Evolutionary conservation across 2,113 vertebrate genomes (phyloP), one percentile per base, ranked within the genome.

Genomic region (Albula glossodonta): DNA sequence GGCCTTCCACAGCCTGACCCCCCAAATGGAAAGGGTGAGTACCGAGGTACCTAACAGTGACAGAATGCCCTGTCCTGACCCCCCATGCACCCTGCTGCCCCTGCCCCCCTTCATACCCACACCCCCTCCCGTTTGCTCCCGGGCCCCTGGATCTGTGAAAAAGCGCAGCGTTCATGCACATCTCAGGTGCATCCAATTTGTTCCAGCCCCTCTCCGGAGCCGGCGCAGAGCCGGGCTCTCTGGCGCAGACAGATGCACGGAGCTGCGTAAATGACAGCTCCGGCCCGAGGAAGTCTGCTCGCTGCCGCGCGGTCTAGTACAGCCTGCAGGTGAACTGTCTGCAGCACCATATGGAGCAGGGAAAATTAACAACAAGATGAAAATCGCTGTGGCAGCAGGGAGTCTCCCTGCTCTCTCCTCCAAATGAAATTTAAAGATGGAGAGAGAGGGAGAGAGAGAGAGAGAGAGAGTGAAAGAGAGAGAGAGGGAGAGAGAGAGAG

Each of bases 351-450:
- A 99, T 99, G 98, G 98, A 98, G 98, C 96, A 94, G 96, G 97
- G 98, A 98, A 99, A 99, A 99, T 99, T 99, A 99, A 99, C 98
- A 99, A 97, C 96, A 96, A 98, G 97, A 98, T 97, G 97, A 97
- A 98, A 98, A 99, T 98, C 97, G 96, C 97, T 95, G 93, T 94
- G 96, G 95, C 98, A 98, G 98, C 96, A 83, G 97, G 98, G 96
- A 97, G 97, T 89, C 96, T 87, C 94, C 94, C 95, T 96, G 94
- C 96, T 96, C 96, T 96, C 92, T 94, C 92, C 93, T 94, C 94
- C 94, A 95, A 96, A 95, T 95, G 96, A 97, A 97, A 97, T 96
- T 97, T 97, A 97, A 97, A 98, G 96, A 98, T 96, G 96, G 96
- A 96, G 97, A 95, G 96, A 96, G 97, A 97, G 92, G 91, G 94